Conservation (phyloP, 2,888 invertebrate genomes). For the Atethmia centrago region DNA sequence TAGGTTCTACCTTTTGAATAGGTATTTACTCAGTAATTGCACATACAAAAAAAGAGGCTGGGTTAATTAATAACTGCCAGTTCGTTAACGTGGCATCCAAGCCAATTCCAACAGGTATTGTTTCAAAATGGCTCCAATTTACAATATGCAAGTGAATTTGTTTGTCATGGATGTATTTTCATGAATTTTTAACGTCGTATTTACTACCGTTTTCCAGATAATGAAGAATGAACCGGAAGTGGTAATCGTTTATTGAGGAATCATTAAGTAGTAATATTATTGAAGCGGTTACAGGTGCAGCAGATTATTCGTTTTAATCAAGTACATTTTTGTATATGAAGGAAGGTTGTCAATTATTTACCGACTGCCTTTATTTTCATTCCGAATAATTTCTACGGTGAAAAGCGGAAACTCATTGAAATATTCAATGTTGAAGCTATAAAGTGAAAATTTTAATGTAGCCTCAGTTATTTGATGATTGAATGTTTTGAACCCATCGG, state of each 20-base stretch:
- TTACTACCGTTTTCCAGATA: slow-evolving; percentile 36
- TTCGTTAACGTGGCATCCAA: slow-evolving; percentile 14
- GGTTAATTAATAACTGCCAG: not conserved
- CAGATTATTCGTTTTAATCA: slow-evolving; percentile 31
- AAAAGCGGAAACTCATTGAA: slow-evolving; percentile 27
- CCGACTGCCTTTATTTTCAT: slow-evolving; percentile 24
- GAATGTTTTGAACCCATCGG: not conserved
- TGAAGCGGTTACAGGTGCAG: slow-evolving; percentile 34
- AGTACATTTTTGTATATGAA: slow-evolving; percentile 33
- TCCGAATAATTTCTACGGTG: slow-evolving; percentile 24
- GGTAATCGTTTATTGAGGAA: slow-evolving; percentile 45
- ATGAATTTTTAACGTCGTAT: slow-evolving; percentile 15
- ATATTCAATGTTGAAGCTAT: slow-evolving; percentile 20
- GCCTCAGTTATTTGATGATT: not conserved
- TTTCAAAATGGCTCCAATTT: slow-evolving; percentile 29
- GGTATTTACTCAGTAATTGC: slow-evolving; percentile 29
- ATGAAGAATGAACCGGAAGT: slow-evolving; percentile 44
- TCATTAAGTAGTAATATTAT: slow-evolving; percentile 44
- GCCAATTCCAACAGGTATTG: not conserved
- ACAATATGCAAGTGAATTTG: slow-evolving; percentile 35
- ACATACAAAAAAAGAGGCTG: slow-evolving; percentile 21
- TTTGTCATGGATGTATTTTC: slow-evolving; percentile 25
- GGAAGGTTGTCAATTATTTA: slow-evolving; percentile 33
- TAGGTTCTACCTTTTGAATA: slow-evolving; percentile 69
- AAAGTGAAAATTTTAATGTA: slow-evolving; percentile 21